phyloP scores from a whole-genome alignment of 1,140 invertebrate genomes.

The Philaenus spumarius region DNA sequence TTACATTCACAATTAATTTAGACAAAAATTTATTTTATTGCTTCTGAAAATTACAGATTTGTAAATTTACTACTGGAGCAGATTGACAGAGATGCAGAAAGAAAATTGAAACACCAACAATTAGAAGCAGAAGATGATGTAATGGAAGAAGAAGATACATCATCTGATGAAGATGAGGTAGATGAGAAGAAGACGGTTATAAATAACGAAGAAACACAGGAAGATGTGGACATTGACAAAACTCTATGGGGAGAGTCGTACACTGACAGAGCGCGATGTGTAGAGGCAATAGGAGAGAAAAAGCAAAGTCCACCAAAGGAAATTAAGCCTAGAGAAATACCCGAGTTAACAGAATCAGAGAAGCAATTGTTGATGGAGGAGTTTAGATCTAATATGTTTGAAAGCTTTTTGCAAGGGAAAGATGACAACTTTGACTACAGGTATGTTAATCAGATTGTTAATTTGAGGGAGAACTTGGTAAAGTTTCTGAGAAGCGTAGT shows the following conservation, averaged over 20 bases:
- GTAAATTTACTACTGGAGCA: constrained; percentile 58
- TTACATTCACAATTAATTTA: no score
- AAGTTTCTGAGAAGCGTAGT: no score
- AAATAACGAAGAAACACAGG: constrained; percentile 24
- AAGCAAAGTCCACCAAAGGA: not conserved
- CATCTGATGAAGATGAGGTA: constrained; percentile 33
- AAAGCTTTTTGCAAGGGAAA: constrained; percentile 75
- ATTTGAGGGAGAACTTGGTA: no score
- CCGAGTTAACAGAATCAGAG: constrained; percentile 27
- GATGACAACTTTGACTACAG: constrained; percentile 80
- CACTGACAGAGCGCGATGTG: not conserved
- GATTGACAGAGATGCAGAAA: constrained; percentile 56
- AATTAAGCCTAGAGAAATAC: not conserved
- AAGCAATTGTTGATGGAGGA: constrained; percentile 64
- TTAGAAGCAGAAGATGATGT: constrained; percentile 49
- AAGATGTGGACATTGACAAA: constrained; percentile 16
- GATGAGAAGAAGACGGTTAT: constrained; percentile 23
- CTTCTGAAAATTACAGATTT: constrained; percentile 39
- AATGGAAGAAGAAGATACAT: constrained; percentile 40
- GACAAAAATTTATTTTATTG: no score
- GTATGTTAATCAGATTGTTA: no score
- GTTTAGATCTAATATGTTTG: constrained; percentile 82
- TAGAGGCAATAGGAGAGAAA: not conserved
- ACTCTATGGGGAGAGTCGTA: not conserved
- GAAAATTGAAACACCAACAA: constrained; percentile 53